Conservation (phyloP, 2,797 vertebrate species). For the Rachycentron canadum region DNA sequence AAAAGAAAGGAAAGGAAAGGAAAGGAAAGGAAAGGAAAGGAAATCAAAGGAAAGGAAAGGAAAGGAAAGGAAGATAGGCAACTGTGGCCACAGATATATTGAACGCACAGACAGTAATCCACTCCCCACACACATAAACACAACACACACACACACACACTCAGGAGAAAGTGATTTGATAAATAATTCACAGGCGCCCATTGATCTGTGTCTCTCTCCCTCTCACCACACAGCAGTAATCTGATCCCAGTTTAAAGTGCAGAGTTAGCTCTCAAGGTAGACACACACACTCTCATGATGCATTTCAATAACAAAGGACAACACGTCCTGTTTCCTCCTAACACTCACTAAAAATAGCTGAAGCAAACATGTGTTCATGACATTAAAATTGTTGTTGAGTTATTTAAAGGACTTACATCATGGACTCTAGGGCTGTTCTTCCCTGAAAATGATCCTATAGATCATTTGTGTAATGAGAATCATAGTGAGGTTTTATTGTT, state of each 20-base stretch:
- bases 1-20: no score
- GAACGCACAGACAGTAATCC: slow-evolving; percentile 9
- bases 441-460: neutral
- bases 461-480: neutral
- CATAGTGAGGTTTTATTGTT: no score
- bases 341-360: slow-evolving; percentile 5
- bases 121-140: slow-evolving; percentile 22
- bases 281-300: slow-evolving; percentile 43
- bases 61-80: neutral
- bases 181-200: slow-evolving; percentile 72
- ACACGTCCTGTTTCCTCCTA: slow-evolving; percentile 23
- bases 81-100: neutral
- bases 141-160: slow-evolving; percentile 37
- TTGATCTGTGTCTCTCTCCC: slow-evolving; percentile 56
- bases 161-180: slow-evolving; percentile 54
- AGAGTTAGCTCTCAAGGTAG: slow-evolving; percentile 20
- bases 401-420: slow-evolving; percentile 3
- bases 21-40: slow-evolving; percentile 1
- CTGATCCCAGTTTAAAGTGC: slow-evolving; percentile 51
- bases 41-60: no score
- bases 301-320: slow-evolving; percentile 42
- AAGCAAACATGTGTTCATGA: neutral
- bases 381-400: neutral
- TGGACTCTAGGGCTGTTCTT: neutral
- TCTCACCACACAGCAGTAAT: slow-evolving; percentile 54